phyloP scores from a whole-genome alignment of 2,113 vertebrate species.

The Erythrocercus mccallii region DNA sequence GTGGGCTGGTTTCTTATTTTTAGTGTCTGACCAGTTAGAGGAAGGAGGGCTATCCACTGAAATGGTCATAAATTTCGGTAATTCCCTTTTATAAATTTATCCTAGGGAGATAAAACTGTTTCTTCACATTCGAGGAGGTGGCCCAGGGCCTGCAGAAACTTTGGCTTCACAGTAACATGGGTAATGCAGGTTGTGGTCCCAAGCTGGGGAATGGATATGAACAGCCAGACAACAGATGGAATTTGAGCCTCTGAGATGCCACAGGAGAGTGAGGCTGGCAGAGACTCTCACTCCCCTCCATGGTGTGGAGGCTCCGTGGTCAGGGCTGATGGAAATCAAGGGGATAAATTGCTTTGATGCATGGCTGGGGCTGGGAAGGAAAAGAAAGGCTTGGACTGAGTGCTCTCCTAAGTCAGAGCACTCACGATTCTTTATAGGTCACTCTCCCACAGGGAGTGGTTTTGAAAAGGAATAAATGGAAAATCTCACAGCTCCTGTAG shows the following conservation, averaged over 20 bases:
- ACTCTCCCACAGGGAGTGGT: neutral
- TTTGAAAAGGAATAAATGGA: conserved; percentile 10
- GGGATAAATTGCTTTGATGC: neutral
- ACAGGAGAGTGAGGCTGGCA: neutral
- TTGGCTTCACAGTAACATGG: neutral
- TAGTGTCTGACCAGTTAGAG: neutral
- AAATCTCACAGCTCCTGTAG: conserved; percentile 94
- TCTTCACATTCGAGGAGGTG: neutral
- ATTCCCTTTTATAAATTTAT: neutral
- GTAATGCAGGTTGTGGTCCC: neutral
- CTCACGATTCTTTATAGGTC: fast-evolving
- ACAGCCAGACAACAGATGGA: neutral
- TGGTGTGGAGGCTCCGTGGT: neutral
- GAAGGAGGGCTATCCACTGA: neutral
- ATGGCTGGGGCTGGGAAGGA: neutral
- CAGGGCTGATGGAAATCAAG: neutral
- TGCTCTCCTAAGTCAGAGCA: neutral
- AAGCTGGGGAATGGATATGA: neutral
- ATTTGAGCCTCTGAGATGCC: neutral
- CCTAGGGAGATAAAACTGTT: neutral
- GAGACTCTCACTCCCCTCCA: neutral
- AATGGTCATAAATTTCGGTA: neutral
- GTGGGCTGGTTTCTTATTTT: neutral
- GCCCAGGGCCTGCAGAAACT: neutral
- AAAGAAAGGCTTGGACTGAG: neutral